Base-by-base conservation (phyloP, 2,888 invertebrate species). In the Druceiella hillmani region DNA sequence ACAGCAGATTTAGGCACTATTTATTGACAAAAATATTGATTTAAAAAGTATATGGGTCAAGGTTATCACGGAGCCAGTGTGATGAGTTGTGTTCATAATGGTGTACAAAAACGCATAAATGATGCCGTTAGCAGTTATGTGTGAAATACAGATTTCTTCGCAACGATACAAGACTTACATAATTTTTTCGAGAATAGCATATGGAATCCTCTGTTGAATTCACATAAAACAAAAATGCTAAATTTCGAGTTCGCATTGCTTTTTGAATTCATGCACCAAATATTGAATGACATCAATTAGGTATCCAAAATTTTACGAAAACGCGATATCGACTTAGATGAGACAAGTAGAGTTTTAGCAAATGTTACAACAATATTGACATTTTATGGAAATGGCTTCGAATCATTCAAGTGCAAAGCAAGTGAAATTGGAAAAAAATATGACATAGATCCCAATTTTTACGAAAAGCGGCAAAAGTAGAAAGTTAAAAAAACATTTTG, bases 401-500 rank as follows among this genome's bases (percentile, higher is more conserved):
- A 50, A 36, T 51, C 38, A 16, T 45, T 45, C 17, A 42, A 45
- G 36, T 42, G 29, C 49, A 51, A 50, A 40, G 49, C 48, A 43
- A 47, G 38, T 45, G 45, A 51, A 51, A 50, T 44, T 40, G 48
- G 39, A 39, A 48, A 38, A 46, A 47, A 47, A 43, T 46, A 48
- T 41, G 41, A 37, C 17, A 47, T 46, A 31, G 44, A 44, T 46
- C 14, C 45, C 30, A 12, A 24, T 27, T 48, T 48, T 43, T 36
- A 27, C 45, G 36, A 36, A 41, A 44, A 48, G 31, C 40, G 46
- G 36, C 48, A 45, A 47, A 44, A 47, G n/a, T n/a, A n/a, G 40
- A 47, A 49, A 51, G 39, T 40, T 48, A 47, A 52, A 51, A 51
- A 51, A 43, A n/a, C n/a, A n/a, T n/a, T n/a, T n/a, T n/a, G n/a